Conservation (phyloP, 2,888 invertebrate species). For the Cryptocheilus praepositus region DNA sequence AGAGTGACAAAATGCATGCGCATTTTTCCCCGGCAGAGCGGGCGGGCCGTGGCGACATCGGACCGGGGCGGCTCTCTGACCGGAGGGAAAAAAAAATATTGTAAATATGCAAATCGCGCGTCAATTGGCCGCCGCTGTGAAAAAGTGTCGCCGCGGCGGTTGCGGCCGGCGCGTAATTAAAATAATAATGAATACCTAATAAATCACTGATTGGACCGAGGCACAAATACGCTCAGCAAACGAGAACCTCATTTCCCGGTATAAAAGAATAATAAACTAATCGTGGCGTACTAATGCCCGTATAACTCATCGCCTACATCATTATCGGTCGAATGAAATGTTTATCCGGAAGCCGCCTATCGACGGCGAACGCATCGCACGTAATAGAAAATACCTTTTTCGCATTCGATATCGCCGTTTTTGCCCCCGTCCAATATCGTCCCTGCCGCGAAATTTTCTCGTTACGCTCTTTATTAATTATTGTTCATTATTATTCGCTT, state of each 20-base stretch:
- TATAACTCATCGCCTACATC: slow-evolving; percentile 45
- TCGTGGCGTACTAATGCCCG: slow-evolving; percentile 49
- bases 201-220: slow-evolving; percentile 63
- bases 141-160: slow-evolving; percentile 3
- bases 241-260: slow-evolving; percentile 62
- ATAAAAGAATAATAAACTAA: slow-evolving; percentile 65
- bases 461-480: too few species aligned
- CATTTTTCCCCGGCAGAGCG: slow-evolving; percentile 19
- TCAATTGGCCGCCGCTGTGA: slow-evolving; percentile 21
- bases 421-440: too few species aligned
- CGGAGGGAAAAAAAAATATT: slow-evolving; percentile 30
- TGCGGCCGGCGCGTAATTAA: slow-evolving; percentile 45
- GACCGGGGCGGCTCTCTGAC: too few species aligned
- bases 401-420: too few species aligned
- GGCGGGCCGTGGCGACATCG: too few species aligned
- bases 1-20: slow-evolving; percentile 33
- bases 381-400: too few species aligned
- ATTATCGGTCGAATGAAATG: slow-evolving; percentile 55
- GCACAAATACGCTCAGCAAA: slow-evolving; percentile 47
- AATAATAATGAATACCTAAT: slow-evolving; percentile 67
- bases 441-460: too few species aligned
- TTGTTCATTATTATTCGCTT: too few species aligned
- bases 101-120: slow-evolving; percentile 41
- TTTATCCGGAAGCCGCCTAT: slow-evolving; percentile 47
- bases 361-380: neutral